Evolutionary conservation across 1,140 invertebrate genomes (phyloP).

Genomic region (Hyles vespertilio): DNA sequence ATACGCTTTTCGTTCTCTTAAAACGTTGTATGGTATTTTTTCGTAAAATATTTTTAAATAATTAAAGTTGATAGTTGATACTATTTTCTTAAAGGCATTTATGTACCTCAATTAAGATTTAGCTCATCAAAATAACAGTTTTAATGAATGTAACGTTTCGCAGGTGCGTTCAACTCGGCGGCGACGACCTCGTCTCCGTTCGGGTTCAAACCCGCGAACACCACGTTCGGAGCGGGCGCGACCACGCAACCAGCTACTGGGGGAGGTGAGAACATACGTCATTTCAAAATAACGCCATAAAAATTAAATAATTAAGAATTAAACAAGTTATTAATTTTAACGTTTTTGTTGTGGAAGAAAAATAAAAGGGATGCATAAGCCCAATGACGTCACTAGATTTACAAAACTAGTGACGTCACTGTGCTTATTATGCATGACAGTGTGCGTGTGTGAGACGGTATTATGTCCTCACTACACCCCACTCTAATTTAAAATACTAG

Average conservation of each 20-base stretch:
- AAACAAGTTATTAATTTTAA: too few relatives aligned
- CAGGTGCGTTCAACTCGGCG: constrained; percentile 44
- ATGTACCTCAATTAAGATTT: too few relatives aligned
- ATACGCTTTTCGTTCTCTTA: not conserved
- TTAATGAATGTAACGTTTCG: not conserved
- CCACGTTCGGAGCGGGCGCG: constrained; percentile 60
- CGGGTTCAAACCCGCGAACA: constrained; percentile 52
- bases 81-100: not conserved
- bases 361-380: not conserved
- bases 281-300: too few relatives aligned
- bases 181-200: constrained; percentile 50
- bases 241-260: constrained; percentile 43
- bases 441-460: not conserved
- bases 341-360: too few relatives aligned
- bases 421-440: too few relatives aligned
- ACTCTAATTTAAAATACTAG: too few relatives aligned
- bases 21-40: not conserved
- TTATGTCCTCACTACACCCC: not conserved
- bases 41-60: not conserved
- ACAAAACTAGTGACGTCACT: too few relatives aligned
- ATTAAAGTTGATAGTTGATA: not conserved
- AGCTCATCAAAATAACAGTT: not conserved
- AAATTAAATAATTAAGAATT: too few relatives aligned
- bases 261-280: constrained; percentile 29
- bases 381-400: not conserved